phyloP scores from a whole-genome alignment of 2,113 vertebrate species.

The Thunnus thynnus region DNA sequence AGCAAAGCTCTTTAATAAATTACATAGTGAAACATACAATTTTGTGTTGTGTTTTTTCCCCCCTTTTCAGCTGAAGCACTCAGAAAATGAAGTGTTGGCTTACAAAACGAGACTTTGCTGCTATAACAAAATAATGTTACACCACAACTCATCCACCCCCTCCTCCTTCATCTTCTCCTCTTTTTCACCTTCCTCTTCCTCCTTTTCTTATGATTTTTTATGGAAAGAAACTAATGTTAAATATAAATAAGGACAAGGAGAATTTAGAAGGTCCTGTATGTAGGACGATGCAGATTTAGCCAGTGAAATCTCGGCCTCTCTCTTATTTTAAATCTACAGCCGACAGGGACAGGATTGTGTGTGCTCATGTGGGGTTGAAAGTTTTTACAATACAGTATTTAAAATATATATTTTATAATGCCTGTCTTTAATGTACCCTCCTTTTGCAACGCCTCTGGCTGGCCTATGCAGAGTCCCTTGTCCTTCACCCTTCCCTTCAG shows the following conservation, averaged over 20 bases:
- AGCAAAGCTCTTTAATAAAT: background rate
- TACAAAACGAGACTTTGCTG: background rate
- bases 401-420: slow-evolving; percentile 41
- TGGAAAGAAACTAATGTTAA: background rate
- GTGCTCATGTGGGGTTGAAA: background rate
- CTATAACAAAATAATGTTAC: background rate
- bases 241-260: background rate
- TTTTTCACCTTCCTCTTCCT: background rate
- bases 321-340: background rate
- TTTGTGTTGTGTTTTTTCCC: background rate
- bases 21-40: background rate
- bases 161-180: background rate
- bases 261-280: background rate
- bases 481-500: slow-evolving; percentile 64
- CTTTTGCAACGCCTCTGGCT: slow-evolving; percentile 30
- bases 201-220: background rate
- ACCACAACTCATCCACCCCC: background rate
- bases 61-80: slow-evolving; percentile 1
- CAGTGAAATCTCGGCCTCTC: background rate
- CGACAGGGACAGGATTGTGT: background rate
- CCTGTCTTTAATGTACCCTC: slow-evolving; percentile 38
- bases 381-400: background rate
- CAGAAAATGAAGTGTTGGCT: background rate
- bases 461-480: slow-evolving; percentile 54
- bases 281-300: background rate